Percentiles rank a stretch among this genome's conserved stretches.
phyloP scores from a whole-genome alignment of 1,140 invertebrate species.

The Spodoptera frugiperda region DNA sequence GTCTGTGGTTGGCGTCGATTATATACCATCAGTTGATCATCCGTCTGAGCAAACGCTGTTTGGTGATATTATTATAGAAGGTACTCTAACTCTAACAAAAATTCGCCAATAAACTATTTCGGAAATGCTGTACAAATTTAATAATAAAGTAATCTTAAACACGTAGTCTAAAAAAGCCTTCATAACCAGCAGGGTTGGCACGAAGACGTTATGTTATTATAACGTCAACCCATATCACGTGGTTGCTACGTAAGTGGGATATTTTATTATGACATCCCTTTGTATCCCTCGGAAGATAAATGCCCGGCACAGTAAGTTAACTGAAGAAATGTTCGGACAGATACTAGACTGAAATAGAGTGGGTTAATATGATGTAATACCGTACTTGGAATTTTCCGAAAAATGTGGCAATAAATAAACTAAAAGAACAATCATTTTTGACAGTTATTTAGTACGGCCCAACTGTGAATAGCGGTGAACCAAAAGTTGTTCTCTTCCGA shows the following conservation, averaged over 20 bases:
- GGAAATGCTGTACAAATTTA: no score
- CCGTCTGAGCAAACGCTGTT: no score
- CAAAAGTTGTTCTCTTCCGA: no score
- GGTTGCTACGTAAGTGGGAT: slow-evolving; percentile 41
- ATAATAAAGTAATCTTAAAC: no score
- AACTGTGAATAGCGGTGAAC: no score
- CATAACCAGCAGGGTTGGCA: slow-evolving; percentile 23
- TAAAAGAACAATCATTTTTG: no score
- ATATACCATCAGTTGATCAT: no score
- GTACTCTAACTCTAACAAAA: no score
- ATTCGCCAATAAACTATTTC: no score
- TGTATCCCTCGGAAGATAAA: slow-evolving; percentile 47
- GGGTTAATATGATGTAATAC: slow-evolving; percentile 7
- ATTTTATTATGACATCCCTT: slow-evolving; percentile 55
- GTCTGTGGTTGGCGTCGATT: no score
- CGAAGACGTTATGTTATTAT: slow-evolving; percentile 50
- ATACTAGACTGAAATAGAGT: slow-evolving; percentile 14
- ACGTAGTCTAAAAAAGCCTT: slow-evolving; percentile 6
- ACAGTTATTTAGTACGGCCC: no score
- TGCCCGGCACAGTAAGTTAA: slow-evolving; percentile 30
- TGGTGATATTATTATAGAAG: no score
- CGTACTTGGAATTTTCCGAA: not conserved
- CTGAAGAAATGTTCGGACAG: slow-evolving; percentile 37
- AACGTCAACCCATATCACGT: slow-evolving; percentile 54
- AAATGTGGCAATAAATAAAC: not conserved